phyloP scores from a whole-genome alignment of 2,797 vertebrate genomes.

The Nyctalus aviator region DNA sequence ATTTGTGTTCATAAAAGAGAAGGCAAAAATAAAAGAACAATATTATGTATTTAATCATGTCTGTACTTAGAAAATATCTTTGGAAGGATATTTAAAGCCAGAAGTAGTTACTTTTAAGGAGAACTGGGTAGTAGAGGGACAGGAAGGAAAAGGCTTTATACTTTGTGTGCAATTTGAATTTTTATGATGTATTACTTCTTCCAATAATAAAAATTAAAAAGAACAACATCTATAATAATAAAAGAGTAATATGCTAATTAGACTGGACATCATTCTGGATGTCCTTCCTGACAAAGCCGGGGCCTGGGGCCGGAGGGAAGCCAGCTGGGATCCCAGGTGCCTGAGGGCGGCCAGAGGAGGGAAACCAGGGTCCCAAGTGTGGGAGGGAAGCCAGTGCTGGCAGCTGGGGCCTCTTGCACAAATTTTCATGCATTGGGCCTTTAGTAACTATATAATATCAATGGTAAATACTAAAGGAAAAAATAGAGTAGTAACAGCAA shows the following conservation, averaged over 20 bases:
- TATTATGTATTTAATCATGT: conserved; percentile 65
- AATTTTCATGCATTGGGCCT: too few species aligned
- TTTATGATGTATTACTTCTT: conserved; percentile 1
- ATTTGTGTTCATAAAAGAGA: conserved; percentile 50
- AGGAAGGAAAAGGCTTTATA: conserved; percentile 19
- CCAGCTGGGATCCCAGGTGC: too few species aligned
- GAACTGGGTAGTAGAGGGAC: background rate
- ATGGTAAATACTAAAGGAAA: conserved; percentile 55
- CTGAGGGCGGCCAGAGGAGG: too few species aligned
- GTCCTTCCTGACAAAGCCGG: too few species aligned
- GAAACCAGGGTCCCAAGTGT: too few species aligned
- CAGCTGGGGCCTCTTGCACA: too few species aligned
- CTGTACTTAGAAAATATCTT: conserved; percentile 64
- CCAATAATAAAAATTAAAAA: conserved; percentile 51
- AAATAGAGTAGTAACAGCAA: background rate
- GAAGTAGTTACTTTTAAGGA: conserved; percentile 50
- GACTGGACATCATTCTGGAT: too few species aligned
- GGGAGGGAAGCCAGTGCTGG: too few species aligned
- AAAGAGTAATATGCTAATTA: too few species aligned
- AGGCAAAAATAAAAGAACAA: conserved; percentile 63
- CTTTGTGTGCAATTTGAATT: conserved; percentile 46
- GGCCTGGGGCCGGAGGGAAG: too few species aligned
- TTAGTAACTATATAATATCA: background rate
- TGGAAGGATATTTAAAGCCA: conserved; percentile 53
- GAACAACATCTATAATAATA: background rate